A percentile compares a stretch with the other conserved stretches of the same genome.
These are phyloP conservation scores for Amphipyra berbera DNA, from an alignment of 2,888 invertebrate species.

Conservation along the genomic window DNA sequence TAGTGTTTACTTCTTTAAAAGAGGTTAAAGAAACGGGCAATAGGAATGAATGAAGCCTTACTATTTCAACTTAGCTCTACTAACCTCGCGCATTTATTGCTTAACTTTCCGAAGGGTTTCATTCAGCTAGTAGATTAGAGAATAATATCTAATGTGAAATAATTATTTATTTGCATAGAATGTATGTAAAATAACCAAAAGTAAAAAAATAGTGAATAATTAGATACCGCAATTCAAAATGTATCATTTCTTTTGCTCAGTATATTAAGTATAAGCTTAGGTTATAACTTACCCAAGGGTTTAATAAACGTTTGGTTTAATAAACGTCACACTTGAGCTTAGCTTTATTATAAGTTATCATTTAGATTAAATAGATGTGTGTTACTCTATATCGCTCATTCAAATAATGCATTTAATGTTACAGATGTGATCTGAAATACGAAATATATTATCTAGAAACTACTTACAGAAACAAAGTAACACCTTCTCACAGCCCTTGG, in stretches of 20 bases:
- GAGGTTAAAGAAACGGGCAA: slow-evolving; percentile 5
- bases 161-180: slow-evolving; percentile 1
- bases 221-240: too few species aligned
- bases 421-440: slow-evolving; percentile 31
- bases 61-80: slow-evolving; percentile 11
- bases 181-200: not conserved
- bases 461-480: slow-evolving; percentile 42
- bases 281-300: too few species aligned
- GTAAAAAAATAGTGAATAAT: not conserved
- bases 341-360: too few species aligned
- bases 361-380: too few species aligned
- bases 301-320: too few species aligned
- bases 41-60: slow-evolving; percentile 32
- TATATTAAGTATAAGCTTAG: too few species aligned
- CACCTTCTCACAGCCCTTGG: slow-evolving; percentile 63
- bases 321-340: too few species aligned
- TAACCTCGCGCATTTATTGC: slow-evolving; percentile 18
- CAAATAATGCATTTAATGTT: slow-evolving; percentile 5
- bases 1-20: slow-evolving; percentile 3
- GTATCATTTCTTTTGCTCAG: too few species aligned
- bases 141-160: slow-evolving; percentile 1
- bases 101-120: slow-evolving; percentile 13
- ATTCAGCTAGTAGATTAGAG: not conserved
- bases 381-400: too few species aligned
- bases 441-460: slow-evolving; percentile 40